These are phyloP conservation scores for Drosophila barbarae DNA, from an alignment of 2,888 invertebrate genomes.

Conservation along the genomic window DNA sequence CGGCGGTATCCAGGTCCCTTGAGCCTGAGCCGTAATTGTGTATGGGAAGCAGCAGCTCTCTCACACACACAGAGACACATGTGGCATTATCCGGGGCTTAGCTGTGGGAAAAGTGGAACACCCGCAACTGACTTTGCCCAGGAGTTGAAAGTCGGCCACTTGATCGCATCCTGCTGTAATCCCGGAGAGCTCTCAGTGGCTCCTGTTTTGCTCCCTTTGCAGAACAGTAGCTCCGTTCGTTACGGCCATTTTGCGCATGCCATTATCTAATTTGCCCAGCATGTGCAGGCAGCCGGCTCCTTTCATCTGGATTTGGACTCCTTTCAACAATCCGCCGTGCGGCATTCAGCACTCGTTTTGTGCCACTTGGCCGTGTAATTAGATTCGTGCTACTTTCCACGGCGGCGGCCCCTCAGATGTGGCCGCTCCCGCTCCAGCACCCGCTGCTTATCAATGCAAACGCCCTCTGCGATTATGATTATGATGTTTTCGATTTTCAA, in stretches of 20 bases:
- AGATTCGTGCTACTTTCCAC: conserved; percentile 68
- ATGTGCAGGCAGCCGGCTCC: conserved; percentile 43
- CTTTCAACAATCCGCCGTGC: conserved; percentile 34
- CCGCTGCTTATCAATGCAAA: conserved; percentile 61
- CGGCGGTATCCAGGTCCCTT: background rate
- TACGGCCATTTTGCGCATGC: conserved; percentile 57
- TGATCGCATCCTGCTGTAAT: conserved; percentile 55
- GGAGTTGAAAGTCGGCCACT: conserved; percentile 40
- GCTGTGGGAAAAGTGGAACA: conserved; percentile 63
- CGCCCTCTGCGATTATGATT: conserved; percentile 40
- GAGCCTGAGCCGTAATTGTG: conserved; percentile 61
- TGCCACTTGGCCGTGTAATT: conserved; percentile 56
- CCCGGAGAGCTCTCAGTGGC: conserved; percentile 35
- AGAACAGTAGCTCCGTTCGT: conserved; percentile 42
- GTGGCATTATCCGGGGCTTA: conserved; percentile 50
- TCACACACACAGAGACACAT: conserved; percentile 35
- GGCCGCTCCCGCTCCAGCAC: conserved; percentile 24
- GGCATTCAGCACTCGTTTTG: conserved; percentile 34
- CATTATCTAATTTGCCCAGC: conserved; percentile 73
- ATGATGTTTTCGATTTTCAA: conserved; percentile 21
- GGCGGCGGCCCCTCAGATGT: conserved; percentile 60
- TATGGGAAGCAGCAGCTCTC: conserved; percentile 40
- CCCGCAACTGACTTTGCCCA: conserved; percentile 65
- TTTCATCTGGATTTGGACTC: conserved; percentile 17
- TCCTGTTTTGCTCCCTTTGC: conserved; percentile 11